Base-by-base conservation (phyloP, 2,113 vertebrate species). In the Cyanoliseus patagonus region DNA sequence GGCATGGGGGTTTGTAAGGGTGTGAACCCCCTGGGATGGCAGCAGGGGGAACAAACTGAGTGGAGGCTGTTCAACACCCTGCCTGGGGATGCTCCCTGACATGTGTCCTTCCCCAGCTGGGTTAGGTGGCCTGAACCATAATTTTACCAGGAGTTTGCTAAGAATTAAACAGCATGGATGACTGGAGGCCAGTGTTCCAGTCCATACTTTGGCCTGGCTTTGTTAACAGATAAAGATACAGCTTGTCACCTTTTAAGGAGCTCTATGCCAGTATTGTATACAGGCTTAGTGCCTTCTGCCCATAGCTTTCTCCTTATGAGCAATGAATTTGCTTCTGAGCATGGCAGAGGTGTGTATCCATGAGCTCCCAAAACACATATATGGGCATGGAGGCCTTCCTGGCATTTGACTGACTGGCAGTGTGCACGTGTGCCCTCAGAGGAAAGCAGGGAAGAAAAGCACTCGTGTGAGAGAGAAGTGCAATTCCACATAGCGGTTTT, bases 401-500 rank as follows among this genome's bases (percentile, higher is more conserved):
- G 33, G 55, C 4, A 3, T 44, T 30, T 57, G 35, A 37, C 15
- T 1, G 5, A 82, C 16, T 7, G 2, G 30, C 57, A 79, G 66
- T 3, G 1, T 18, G 37, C 4, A 1, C 5, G 1, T 23, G 28
- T 46, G 69, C 61, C 75, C 47, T 85, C 1, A 0, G 42, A 47
- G 39, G 30, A 33, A 88, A 80, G 55, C 41, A 66, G 76, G 59
- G 86, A 24, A 53, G 27, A 67, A 66, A 90, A 73, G 52, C 4
- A 6, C 18, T 93, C 0, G 0, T n/a, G 30, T 30, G 24, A 88
- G 47, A 75, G n/a, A n/a, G 31, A 90, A 83, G 68, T 5, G 28
- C 42, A 83, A 44, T 39, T 77, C 63, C 72, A 49, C 2, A 0
- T 6, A 68, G 44, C 0, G 1, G 62, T 57, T 74, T 77, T 4